Percentiles rank a stretch among this genome's conserved stretches.
These are phyloP conservation scores for Smutsia gigantea DNA, from an alignment of 2,797 vertebrate genomes.

Conservation along the genomic window DNA sequence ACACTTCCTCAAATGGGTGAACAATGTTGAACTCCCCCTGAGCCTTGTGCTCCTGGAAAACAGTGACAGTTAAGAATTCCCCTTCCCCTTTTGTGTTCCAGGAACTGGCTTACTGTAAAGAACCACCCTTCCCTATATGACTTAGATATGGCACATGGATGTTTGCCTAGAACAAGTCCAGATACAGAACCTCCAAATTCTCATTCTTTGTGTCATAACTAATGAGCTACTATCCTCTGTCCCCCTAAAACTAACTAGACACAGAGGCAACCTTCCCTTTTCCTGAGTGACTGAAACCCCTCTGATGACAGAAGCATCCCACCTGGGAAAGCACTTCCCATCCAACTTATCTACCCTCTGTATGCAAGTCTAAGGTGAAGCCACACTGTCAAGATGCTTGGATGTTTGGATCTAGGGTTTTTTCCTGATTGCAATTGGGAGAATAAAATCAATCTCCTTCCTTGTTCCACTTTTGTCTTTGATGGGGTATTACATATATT, in stretches of 20 bases:
- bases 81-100: neutral
- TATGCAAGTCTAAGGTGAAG: neutral
- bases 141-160: neutral
- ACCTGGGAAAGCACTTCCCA: neutral
- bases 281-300: neutral
- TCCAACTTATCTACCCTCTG: too few relatives aligned
- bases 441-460: neutral
- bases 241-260: neutral
- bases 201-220: neutral
- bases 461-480: neutral
- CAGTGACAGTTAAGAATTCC: neutral
- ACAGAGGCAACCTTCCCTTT: neutral
- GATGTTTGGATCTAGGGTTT: neutral
- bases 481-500: slow-evolving; percentile 20
- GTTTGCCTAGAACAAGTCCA: neutral
- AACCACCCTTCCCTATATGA: neutral
- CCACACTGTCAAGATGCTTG: neutral
- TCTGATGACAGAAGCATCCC: neutral
- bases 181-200: neutral
- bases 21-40: neutral
- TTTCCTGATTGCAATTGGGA: neutral
- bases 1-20: neutral
- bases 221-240: neutral
- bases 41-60: neutral
- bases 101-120: neutral